These are phyloP conservation scores for Heliothis peltigera DNA, from an alignment of 2,888 invertebrate species.

Conservation along the genomic window DNA sequence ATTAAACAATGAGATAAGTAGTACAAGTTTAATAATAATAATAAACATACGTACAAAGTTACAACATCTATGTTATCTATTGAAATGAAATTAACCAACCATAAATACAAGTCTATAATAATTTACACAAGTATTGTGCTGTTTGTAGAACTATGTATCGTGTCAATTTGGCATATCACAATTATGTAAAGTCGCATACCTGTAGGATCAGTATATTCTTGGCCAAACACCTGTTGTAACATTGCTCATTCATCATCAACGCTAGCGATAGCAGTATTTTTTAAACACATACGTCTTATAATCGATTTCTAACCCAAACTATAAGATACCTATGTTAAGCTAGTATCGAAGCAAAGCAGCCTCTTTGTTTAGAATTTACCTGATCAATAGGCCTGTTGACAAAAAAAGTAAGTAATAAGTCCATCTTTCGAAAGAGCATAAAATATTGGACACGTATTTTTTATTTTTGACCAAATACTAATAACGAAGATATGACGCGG, in stretches of 20 bases:
- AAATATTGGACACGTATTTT: too few species aligned
- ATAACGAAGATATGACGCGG: too few species aligned
- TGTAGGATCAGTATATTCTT: slow-evolving; percentile 28
- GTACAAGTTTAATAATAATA: slow-evolving; percentile 66
- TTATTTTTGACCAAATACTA: too few species aligned
- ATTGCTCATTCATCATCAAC: slow-evolving; percentile 18
- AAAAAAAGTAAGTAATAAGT: too few species aligned
- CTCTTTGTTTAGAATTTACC: slow-evolving; percentile 24
- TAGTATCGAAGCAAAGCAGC: slow-evolving; percentile 47
- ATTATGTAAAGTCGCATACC: slow-evolving; percentile 39
- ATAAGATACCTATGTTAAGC: slow-evolving; percentile 42
- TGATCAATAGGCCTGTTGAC: too few species aligned
- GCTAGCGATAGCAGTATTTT: slow-evolving; percentile 28
- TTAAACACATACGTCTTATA: slow-evolving; percentile 36
- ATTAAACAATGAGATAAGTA: slow-evolving; percentile 40
- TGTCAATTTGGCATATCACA: slow-evolving; percentile 64
- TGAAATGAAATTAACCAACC: slow-evolving; percentile 60
- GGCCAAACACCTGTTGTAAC: slow-evolving; percentile 2
- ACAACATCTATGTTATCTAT: slow-evolving; percentile 65
- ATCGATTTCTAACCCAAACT: slow-evolving; percentile 37
- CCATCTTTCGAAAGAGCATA: too few species aligned
- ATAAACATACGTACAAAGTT: slow-evolving; percentile 66
- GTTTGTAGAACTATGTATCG: slow-evolving; percentile 44
- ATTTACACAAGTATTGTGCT: slow-evolving; percentile 56
- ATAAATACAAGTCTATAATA: slow-evolving; percentile 53